Evolutionary conservation across 1,140 invertebrate genomes (phyloP).

Genomic region (Babylonia areolata): DNA sequence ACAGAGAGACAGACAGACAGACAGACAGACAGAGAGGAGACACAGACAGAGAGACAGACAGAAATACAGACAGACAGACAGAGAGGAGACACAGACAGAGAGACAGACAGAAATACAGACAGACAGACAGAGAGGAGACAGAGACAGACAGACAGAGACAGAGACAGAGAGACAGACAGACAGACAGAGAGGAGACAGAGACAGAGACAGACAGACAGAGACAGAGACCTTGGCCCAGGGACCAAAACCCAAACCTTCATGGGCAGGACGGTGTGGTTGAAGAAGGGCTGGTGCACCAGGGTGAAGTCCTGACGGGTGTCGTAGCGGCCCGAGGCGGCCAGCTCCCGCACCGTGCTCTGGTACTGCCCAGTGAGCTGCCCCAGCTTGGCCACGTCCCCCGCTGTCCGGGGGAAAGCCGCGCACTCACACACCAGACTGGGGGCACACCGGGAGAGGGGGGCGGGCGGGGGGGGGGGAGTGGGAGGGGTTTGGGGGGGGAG

Average conservation of each 20-base stretch:
- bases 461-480: too few relatives aligned
- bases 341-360: constrained; percentile 52
- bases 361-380: constrained; percentile 51
- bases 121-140: too few relatives aligned
- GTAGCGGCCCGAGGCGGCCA: constrained; percentile 76
- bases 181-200: not conserved
- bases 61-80: too few relatives aligned
- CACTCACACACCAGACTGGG: constrained; percentile 62
- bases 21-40: not conserved
- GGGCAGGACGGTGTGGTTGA: constrained; percentile 63
- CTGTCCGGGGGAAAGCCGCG: constrained; percentile 55
- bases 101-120: too few relatives aligned
- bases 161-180: not conserved
- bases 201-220: not conserved
- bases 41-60: too few relatives aligned
- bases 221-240: too few relatives aligned
- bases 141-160: not conserved
- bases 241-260: too few relatives aligned
- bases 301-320: constrained; percentile 83
- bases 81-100: too few relatives aligned
- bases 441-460: not conserved
- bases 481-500: too few relatives aligned
- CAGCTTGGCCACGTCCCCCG: constrained; percentile 46
- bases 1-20: not conserved
- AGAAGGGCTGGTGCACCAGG: constrained; percentile 80